Evolutionary conservation across 1,140 invertebrate species (phyloP).

Genomic region (Pogonomyrmex californicus): DNA sequence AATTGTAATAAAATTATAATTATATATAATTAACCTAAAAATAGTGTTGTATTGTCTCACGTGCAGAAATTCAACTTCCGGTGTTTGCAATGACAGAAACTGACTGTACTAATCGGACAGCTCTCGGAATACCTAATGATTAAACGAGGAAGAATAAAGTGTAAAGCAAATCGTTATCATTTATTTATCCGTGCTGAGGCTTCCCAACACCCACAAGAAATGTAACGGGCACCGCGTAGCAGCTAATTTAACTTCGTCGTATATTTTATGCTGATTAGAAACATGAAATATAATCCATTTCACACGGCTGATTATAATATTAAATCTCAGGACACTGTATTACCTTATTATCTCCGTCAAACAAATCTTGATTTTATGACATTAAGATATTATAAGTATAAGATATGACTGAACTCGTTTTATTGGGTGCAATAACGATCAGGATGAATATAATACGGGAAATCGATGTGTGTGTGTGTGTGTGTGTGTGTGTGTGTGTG

Average conservation of each 20-base stretch:
- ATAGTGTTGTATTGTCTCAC: background rate
- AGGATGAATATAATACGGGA: constrained; percentile 1
- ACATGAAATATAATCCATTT: constrained; percentile 53
- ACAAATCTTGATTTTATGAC: constrained; percentile 11
- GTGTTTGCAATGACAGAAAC: constrained; percentile 12
- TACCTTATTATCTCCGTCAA: constrained; percentile 18
- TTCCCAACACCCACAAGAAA: constrained; percentile 42
- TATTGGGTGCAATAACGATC: background rate
- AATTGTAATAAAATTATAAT: background rate
- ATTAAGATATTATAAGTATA: constrained; percentile 12
- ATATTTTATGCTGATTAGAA: constrained; percentile 62
- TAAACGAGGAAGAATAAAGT: constrained; percentile 19
- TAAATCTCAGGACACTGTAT: constrained; percentile 32
- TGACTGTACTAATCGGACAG: background rate
- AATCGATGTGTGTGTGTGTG: background rate
- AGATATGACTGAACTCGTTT: constrained; percentile 1
- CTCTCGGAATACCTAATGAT: constrained; percentile 36
- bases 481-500: background rate
- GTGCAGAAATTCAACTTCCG: background rate
- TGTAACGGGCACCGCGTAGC: background rate
- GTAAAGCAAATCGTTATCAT: constrained; percentile 52
- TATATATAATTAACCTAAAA: background rate
- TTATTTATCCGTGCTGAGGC: constrained; percentile 27
- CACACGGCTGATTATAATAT: constrained; percentile 47
- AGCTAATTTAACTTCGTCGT: constrained; percentile 54